Conservation (phyloP, 2,888 invertebrate species). For the Oligia latruncula region DNA sequence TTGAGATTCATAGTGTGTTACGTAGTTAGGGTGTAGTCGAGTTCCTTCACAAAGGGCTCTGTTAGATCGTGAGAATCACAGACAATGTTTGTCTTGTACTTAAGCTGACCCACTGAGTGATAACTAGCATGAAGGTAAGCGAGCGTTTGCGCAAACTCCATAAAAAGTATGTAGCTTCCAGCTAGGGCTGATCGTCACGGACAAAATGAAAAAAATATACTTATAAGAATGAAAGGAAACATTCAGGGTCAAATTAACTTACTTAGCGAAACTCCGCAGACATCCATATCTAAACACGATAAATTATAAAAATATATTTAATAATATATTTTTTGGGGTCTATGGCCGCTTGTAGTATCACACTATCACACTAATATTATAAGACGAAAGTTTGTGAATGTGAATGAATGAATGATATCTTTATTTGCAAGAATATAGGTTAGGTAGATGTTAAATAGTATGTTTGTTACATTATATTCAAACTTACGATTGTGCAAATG, state of each 20-base stretch:
- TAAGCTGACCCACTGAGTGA: slow-evolving; percentile 43
- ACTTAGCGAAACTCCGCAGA: background rate
- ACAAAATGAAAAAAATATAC: background rate
- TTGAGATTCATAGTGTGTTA: no score
- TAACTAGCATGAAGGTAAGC: slow-evolving; percentile 52
- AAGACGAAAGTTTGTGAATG: no score
- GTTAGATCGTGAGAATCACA: background rate
- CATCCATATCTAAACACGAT: background rate
- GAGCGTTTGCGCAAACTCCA: slow-evolving; percentile 54
- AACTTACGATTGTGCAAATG: no score
- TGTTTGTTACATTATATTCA: no score
- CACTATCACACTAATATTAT: no score
- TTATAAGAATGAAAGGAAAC: background rate
- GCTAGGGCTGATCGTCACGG: slow-evolving; percentile 26
- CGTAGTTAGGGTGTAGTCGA: background rate
- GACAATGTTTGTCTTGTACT: slow-evolving; percentile 20
- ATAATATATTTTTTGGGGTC: no score
- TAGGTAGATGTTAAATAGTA: no score
- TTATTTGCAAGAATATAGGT: no score
- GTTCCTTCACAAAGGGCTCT: background rate
- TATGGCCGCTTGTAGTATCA: no score
- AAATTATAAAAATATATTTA: no score
- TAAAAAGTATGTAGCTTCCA: slow-evolving; percentile 29
- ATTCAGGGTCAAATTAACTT: background rate
- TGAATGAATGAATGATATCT: no score